phyloP scores from a whole-genome alignment of 2,888 invertebrate species.

The Bugula neritina region DNA sequence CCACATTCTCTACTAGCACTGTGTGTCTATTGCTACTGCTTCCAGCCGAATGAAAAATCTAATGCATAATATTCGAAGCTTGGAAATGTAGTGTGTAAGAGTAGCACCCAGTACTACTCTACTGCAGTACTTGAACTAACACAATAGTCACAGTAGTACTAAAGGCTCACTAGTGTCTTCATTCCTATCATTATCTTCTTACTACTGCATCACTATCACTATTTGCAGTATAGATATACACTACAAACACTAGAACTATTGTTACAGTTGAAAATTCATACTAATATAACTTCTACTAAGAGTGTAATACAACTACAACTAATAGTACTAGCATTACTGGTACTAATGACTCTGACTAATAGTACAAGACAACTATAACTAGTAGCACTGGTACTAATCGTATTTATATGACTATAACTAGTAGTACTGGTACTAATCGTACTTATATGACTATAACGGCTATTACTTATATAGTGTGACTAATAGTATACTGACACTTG shows the following conservation, averaged over 20 bases:
- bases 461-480: conserved; percentile 29
- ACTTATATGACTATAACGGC: conserved; percentile 29
- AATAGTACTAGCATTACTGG: conserved; percentile 28
- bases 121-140: too few relatives aligned
- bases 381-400: conserved; percentile 30
- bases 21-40: too few relatives aligned
- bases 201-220: not conserved
- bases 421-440: conserved; percentile 29
- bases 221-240: too few relatives aligned
- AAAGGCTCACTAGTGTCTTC: not conserved
- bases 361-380: conserved; percentile 29
- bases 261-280: not conserved
- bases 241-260: not conserved
- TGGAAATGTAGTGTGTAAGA: too few relatives aligned
- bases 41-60: too few relatives aligned
- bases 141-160: too few relatives aligned
- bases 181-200: not conserved
- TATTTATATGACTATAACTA: conserved; percentile 31
- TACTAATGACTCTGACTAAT: conserved; percentile 29
- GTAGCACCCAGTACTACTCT: too few relatives aligned
- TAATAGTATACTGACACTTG: too few relatives aligned
- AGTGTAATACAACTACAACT: not conserved
- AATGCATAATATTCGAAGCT: too few relatives aligned
- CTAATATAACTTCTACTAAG: not conserved
- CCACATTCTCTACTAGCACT: too few relatives aligned